A percentile compares a stretch with the other conserved stretches of the same genome.
phyloP scores from a whole-genome alignment of 2,797 vertebrate genomes.

The Dryobates pubescens region DNA sequence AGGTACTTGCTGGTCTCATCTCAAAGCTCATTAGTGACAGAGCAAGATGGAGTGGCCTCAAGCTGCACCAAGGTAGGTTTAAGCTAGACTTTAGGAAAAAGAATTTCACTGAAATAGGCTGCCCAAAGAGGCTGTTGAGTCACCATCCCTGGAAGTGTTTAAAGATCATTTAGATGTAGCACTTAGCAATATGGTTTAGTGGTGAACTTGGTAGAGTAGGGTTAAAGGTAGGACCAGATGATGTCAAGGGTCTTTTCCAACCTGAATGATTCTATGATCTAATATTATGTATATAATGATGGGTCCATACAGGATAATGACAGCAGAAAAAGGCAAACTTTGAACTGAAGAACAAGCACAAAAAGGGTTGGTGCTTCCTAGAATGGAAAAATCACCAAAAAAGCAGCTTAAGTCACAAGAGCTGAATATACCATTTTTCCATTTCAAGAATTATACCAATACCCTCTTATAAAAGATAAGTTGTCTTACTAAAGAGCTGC shows the following conservation, averaged over 20 bases:
- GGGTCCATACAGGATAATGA: background rate
- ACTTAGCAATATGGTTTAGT: no score
- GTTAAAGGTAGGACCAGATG: no score
- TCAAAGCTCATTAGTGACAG: no score
- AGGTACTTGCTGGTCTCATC: no score
- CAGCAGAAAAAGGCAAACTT: background rate
- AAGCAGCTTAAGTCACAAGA: background rate
- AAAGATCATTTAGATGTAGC: no score
- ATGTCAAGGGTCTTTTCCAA: no score
- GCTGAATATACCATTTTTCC: background rate
- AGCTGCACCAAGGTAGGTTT: no score
- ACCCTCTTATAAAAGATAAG: background rate
- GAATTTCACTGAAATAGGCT: background rate
- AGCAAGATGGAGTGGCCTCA: no score
- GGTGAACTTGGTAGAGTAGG: no score
- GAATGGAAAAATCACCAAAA: background rate
- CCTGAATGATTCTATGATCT: background rate
- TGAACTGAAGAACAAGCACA: background rate
- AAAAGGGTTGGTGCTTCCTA: background rate
- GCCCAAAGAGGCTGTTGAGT: background rate
- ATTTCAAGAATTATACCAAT: background rate
- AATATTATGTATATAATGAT: background rate
- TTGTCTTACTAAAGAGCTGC: background rate
- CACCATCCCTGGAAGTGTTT: background rate
- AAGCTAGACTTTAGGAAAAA: no score